Percentiles rank a stretch among this genome's conserved stretches.
phyloP scores from a whole-genome alignment of 2,113 vertebrate genomes.

The Catharus bicknelli region DNA sequence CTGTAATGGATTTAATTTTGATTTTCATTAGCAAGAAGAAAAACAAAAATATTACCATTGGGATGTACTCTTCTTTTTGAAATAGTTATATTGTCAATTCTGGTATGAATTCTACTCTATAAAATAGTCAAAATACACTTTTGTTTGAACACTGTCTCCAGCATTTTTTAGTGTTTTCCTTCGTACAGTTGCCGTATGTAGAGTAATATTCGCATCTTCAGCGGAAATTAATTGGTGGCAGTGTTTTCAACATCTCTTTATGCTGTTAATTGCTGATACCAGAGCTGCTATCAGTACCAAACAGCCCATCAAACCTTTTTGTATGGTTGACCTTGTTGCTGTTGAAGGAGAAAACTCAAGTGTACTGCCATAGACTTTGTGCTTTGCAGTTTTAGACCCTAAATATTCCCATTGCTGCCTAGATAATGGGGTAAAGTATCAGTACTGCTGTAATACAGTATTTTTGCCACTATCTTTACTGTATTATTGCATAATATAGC shows the following conservation, averaged over 20 bases:
- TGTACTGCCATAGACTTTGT: neutral
- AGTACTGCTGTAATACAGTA: neutral
- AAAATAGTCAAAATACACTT: constrained; percentile 10
- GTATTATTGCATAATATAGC: neutral
- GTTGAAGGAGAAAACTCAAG: neutral
- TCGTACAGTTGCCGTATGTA: neutral
- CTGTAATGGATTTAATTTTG: neutral
- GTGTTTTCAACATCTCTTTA: neutral
- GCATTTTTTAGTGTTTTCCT: neutral
- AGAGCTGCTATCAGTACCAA: neutral
- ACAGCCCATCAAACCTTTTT: neutral
- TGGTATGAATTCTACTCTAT: neutral
- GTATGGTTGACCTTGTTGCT: neutral
- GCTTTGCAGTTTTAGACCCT: neutral
- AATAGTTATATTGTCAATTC: neutral
- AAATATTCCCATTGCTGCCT: neutral
- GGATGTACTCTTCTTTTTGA: neutral
- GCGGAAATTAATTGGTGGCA: neutral
- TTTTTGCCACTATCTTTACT: neutral
- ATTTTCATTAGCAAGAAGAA: neutral
- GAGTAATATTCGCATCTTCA: neutral
- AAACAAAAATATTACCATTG: neutral
- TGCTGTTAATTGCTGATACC: neutral
- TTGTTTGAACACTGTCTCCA: neutral
- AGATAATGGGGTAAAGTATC: neutral